Conservation (phyloP, 2,113 vertebrate species). For the Synodontis membranacea region DNA sequence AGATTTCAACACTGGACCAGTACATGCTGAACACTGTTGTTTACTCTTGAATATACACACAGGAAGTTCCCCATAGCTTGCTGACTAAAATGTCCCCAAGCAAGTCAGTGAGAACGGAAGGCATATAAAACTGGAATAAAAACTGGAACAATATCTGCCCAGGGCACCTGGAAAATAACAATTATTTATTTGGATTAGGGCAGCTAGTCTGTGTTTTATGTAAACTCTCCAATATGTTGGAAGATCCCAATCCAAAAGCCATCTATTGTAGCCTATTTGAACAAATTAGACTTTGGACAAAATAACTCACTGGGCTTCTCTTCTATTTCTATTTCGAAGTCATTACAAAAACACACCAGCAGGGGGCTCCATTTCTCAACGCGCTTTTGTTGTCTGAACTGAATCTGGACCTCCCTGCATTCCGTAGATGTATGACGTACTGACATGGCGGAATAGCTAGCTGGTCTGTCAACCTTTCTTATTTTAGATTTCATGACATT, state of each 20-base stretch:
- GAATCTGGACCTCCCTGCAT: not conserved
- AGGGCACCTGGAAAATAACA: not conserved
- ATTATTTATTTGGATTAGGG: not conserved
- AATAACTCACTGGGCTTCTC: not conserved
- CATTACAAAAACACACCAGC: not conserved
- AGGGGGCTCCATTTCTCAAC: conserved; percentile 4
- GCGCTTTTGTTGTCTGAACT: not conserved
- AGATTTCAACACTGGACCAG: conserved; percentile 2
- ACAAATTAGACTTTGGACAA: not conserved
- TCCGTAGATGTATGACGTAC: conserved; percentile 25
- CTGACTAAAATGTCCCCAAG: not conserved
- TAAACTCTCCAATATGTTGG: not conserved
- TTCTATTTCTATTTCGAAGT: too few species aligned
- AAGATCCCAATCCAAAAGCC: not conserved
- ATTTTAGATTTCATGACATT: not conserved
- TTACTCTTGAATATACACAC: conserved; percentile 16
- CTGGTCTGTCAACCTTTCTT: not conserved
- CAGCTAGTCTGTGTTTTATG: not conserved
- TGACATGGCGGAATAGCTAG: not conserved
- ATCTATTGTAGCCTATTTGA: not conserved
- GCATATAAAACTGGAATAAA: not conserved
- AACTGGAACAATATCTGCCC: not conserved
- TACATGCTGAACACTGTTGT: not conserved
- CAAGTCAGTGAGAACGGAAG: not conserved
- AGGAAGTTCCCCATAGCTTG: conserved; percentile 30